Base-by-base conservation (phyloP, 2,797 vertebrate genomes). In the Aulostomus chinensis region DNA sequence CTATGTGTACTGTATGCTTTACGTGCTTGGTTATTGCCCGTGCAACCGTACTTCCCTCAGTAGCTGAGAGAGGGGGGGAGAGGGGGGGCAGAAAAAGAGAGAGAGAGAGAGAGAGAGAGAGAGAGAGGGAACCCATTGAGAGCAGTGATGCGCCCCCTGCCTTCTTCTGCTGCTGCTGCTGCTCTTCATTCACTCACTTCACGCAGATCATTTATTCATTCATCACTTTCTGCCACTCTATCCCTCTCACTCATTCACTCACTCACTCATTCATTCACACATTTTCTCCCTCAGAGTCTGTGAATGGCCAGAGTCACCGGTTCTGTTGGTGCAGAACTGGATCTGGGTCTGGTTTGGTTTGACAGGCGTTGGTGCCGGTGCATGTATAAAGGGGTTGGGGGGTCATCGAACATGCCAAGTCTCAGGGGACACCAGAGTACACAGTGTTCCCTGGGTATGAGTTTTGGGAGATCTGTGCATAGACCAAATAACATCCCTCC, bases 401-500 rank as follows among this genome's bases (percentile, higher is more conserved):
- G 5, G 25, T 13, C n/a, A 4, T 18, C 24, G 37, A 50, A 43
- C 29, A 39, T 31, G 34, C 29, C 9, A 35, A 15, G 46, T 76
- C 64, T 63, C 54, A 38, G 58, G 68, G 70, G 78, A 75, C 62
- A 61, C 55, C 51, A 70, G 54, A 73, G 73, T 68, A 78, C 72
- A 78, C 60, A 32, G 59, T 74, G 76, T 78, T 81, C 78, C 71
- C 69, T 83, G 61, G 49, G 60, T 73, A 66, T 61, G 66, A 66
- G 81, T 82, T 85, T 76, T 77, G 42, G 68, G 59, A 79, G 67
- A 53, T 69, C 37, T 60, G 57, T 76, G 76, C 70, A 77, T 49
- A 72, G 65, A 78, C 64, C 60, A 69, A 72, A 68, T 61, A 55
- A 62, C 55, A 47, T 18, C 46, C 58, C 34, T 25, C 17, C 34